phyloP scores from a whole-genome alignment of 35 echinoderm and acorn worm species.

The Nesometra sesokonis region DNA sequence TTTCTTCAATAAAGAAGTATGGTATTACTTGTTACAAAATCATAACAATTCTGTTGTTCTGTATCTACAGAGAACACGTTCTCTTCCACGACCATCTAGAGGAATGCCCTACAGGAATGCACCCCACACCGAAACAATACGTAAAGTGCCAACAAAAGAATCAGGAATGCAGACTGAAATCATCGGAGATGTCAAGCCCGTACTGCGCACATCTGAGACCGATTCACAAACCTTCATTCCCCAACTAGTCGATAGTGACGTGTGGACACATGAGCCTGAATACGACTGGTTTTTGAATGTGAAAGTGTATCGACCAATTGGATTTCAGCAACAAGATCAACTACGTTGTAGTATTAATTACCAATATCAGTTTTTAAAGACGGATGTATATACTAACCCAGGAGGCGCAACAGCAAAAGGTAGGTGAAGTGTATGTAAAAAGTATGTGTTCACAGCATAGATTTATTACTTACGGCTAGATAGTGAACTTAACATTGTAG shows the following conservation, averaged over 20 bases:
- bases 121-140: neutral
- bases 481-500: too few species aligned
- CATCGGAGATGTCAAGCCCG: neutral
- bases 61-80: neutral
- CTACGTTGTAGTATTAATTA: slow-evolving; percentile 73
- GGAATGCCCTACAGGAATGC: neutral
- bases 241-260: neutral
- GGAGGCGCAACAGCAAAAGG: neutral
- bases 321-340: slow-evolving; percentile 35
- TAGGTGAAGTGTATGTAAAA: neutral
- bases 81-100: neutral
- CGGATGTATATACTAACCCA: slow-evolving; percentile 23
- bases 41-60: neutral
- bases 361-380: slow-evolving; percentile 60
- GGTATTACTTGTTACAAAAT: neutral
- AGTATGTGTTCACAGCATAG: too few species aligned
- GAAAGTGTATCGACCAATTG: slow-evolving; percentile 56
- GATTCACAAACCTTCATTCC: neutral
- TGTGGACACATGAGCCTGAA: slow-evolving; percentile 92
- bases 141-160: neutral
- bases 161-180: neutral
- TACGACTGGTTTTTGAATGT: slow-evolving; percentile 78
- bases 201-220: neutral
- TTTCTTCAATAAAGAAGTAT: too few species aligned
- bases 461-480: too few species aligned